These are phyloP conservation scores for Aldrovandia affinis DNA, from an alignment of 2,797 vertebrate species.

Conservation along the genomic window DNA sequence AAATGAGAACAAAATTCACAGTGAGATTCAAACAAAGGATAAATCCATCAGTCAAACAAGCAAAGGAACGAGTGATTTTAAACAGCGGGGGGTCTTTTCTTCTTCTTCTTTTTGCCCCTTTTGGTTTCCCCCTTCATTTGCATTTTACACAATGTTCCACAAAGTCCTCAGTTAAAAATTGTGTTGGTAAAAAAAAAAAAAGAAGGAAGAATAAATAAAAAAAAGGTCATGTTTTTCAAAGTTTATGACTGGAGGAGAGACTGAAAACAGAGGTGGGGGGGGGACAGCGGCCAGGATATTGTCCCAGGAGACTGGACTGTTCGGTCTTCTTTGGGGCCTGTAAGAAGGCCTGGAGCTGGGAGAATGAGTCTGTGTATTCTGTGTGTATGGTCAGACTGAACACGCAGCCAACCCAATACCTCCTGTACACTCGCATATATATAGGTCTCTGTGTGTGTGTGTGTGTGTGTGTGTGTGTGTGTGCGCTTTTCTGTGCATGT, in stretches of 20 bases:
- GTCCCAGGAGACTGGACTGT: not conserved
- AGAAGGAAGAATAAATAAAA: not conserved
- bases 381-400: not conserved
- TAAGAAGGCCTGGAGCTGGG: not conserved
- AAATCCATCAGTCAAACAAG: not conserved
- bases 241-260: not conserved
- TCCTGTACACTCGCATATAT: not conserved
- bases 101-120: not conserved
- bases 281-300: not conserved
- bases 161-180: not conserved
- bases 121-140: slow-evolving; percentile 38
- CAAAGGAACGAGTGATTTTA: not conserved
- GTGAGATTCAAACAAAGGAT: slow-evolving; percentile 9
- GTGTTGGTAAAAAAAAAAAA: not conserved
- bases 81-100: not conserved
- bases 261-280: not conserved
- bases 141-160: not conserved
- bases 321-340: not conserved
- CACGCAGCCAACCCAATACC: too few relatives aligned
- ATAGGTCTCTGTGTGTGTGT: slow-evolving; percentile 7
- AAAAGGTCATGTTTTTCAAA: not conserved
- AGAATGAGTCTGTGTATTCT: not conserved
- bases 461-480: slow-evolving; percentile 49
- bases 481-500: slow-evolving; percentile 31
- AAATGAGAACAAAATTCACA: not conserved